Evolutionary conservation across 1,140 invertebrate genomes (phyloP), one percentile per base, ranked within the genome.

Genomic region (Drosophila ercepeae): DNA sequence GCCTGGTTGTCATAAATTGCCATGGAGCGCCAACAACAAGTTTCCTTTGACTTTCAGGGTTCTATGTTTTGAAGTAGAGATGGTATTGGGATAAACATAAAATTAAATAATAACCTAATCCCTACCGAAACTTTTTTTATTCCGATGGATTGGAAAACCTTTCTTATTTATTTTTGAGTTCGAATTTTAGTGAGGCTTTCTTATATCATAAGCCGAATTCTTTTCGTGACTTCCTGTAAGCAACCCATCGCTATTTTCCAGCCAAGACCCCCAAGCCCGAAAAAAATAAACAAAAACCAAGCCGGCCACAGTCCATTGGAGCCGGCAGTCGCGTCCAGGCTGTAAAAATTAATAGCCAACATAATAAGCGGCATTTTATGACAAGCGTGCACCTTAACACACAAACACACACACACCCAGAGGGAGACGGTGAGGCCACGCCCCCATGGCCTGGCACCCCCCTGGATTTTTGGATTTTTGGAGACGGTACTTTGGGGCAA

Each of bases 281-380:
- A 39, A 48, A 44, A 55, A 27, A 54, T 25, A 63, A 41, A 27
- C 13, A 27, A 46, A 25, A 59, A 48, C 14, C 9, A 4, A 65
- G 36, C 18, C 44, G 32, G 44, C 48, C 55, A 42, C 57, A 61
- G 69, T 49, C 69, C 69, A 63, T 73, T 72, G 69, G 68, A 39
- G 48, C 68, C 46, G 59, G 44, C 55, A 58, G 51, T 64, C 75
- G 81, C 75, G 75, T 82, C 74, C 73, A 65, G 76, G 82, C 78
- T 78, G 77, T 88, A 88, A 88, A 88, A 88, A 88, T 88, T 88
- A 88, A 88, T 88, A 88, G 82, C 64, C 74, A 88, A 79, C 82
- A 88, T 88, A 88, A 88, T 88, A 88, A 88, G 82, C 74, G 82
- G 82, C 70, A 88, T 88, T 88, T 88, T 88, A 88, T 88, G 82